Percentiles rank a stretch among this genome's conserved stretches.
These are phyloP conservation scores for Drosophila neonasuta DNA, from an alignment of 2,888 invertebrate species.

Conservation along the genomic window DNA sequence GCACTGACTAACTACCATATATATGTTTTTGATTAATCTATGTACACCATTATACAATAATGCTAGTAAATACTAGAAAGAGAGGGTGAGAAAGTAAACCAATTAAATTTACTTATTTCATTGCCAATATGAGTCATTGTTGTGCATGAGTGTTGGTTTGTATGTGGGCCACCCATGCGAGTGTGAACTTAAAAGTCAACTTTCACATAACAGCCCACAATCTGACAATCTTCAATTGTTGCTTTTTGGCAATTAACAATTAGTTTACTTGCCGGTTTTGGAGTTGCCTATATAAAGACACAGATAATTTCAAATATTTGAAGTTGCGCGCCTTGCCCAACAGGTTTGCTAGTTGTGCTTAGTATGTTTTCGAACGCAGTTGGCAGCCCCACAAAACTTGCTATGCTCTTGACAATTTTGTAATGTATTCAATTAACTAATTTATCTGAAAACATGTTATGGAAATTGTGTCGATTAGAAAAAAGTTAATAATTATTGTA, in stretches of 20 bases:
- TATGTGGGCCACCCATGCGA: conserved; percentile 5
- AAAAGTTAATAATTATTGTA: neutral
- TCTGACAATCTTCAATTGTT: neutral
- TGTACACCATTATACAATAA: conserved; percentile 30
- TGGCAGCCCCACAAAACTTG: conserved; percentile 34
- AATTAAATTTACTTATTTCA: conserved; percentile 43
- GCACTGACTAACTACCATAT: conserved; percentile 27
- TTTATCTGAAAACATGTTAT: neutral
- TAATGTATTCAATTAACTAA: too few relatives aligned
- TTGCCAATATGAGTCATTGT: conserved; percentile 30
- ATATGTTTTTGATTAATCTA: conserved; percentile 24
- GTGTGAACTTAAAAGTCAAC: conserved; percentile 20
- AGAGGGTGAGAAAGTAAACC: neutral
- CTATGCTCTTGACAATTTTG: neutral
- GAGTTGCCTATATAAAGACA: neutral
- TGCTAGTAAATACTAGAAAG: conserved; percentile 35
- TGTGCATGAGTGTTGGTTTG: conserved; percentile 8
- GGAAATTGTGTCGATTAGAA: neutral
- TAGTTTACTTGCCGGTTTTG: neutral
- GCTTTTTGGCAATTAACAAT: neutral
- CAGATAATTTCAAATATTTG: neutral
- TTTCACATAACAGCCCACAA: neutral
- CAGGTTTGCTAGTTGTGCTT: neutral
- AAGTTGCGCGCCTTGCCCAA: neutral
- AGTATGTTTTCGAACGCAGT: conserved; percentile 15